Base-by-base conservation (phyloP, 1,140 invertebrate species). In the Propsilocerus akamusi region DNA sequence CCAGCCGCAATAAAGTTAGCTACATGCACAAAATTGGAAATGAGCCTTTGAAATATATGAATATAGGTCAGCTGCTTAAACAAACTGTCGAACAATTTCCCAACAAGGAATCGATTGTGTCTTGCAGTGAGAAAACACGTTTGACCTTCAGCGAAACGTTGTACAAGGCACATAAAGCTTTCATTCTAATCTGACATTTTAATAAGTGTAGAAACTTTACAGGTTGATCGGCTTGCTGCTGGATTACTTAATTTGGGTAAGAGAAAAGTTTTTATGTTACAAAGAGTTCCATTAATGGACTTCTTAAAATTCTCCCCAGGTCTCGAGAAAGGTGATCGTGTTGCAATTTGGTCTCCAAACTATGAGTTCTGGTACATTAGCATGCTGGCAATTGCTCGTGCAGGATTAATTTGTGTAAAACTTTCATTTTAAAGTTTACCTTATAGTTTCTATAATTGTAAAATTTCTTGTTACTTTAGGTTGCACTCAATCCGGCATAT, bases 331-430 rank as follows among this genome's bases (percentile, higher is more conserved):
- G 90, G 89, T 0, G 93, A 98, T 59, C 64, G 84, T 8, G 56
- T 99, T 3, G 93, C 84, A 0, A 70, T 97, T 11, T 96, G 87
- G 85, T 78, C 81, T 0, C 89, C 91, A 0, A 98, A 97, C 65
- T 72, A 73, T 22, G 59, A 78, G 5, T 80, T 87, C 58, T 98
- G 92, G 91, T 70, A 85, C 5, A 57, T 94, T 0, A 71, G 78
- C 0, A 74, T 83, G 56, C 70, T 89, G 53, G 92, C 82, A 1
- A 79, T 83, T 5, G 77, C 81, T 0, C 78, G 89, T 54, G 78
- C 80, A 10, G 95, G 94, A 1, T 65, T 93, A 1, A 75, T 93
- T 52, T 64, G 83, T 51, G 92, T 89, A 68, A 37, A 22, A 47
- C 20, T n/a, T 41, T n/a, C 11, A 20, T 12, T 48, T 52, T 30